Evolutionary conservation across 2,113 vertebrate genomes (phyloP), one percentile per base, ranked within the genome.

Genomic region (Microtus richardsoni): DNA sequence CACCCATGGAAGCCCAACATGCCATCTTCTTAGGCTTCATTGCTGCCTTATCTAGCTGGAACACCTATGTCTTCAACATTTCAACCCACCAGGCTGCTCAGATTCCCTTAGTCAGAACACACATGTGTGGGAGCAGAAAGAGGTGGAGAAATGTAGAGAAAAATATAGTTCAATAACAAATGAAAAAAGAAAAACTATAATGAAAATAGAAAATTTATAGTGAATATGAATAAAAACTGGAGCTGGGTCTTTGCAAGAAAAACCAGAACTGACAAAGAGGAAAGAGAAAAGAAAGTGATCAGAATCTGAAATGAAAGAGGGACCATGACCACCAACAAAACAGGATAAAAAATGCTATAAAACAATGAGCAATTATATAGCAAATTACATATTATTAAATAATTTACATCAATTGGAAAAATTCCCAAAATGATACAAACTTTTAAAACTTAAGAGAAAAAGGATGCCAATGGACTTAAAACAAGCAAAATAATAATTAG

Each of bases 261-360:
- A n/a, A 92, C 84, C 16, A 90, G 26, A 70, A 70, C 19, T 54
- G 24, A 84, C 71, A 83, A 95, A 82, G 49, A 91, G 77, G 30
- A 91, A 39, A 60, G 19, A 24, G 21, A 22, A 24, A 41, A 92
- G 36, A 33, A 21, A 58, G 68, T 83, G 44, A 70, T 21, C n/a
- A 83, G 47, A 77, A 84, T 77, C 33, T 41, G 79, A 89, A 68
- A 21, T 52, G 8, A 86, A 91, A 83, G 62, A 82, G 33, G 13
- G 21, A 30, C 52, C 28, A 66, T 58, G 26, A 58, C 14, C 36
- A 88, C 13, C 7, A 49, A 54, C 2, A 19, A 33, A 82, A 21
- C 16, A 91, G 58, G 58, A 49, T 14, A 66, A 75, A 94, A 92
- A 92, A 68, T 13, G 22, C 22, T 22, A n/a, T 44, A n/a, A 92